A percentile compares a stretch with the other conserved stretches of the same genome.
These are phyloP conservation scores for Galerucella calmariensis DNA, from an alignment of 2,888 invertebrate species.

Conservation along the genomic window DNA sequence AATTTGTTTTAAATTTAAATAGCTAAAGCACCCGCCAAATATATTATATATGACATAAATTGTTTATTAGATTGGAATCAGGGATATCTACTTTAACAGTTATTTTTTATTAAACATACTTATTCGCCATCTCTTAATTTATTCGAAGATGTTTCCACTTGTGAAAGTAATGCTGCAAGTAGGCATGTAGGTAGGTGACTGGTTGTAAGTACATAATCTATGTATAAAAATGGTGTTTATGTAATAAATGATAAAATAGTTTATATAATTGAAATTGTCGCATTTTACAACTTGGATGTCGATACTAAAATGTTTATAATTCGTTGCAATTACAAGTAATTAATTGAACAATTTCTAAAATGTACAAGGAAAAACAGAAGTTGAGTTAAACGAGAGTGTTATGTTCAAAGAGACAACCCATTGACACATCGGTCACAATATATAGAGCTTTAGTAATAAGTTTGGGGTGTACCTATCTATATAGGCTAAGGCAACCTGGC, in stretches of 20 bases:
- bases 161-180: constrained; percentile 64
- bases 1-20: not conserved
- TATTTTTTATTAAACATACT: not conserved
- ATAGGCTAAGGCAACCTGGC: no score
- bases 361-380: not conserved
- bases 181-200: constrained; percentile 57
- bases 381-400: no score
- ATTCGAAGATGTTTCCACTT: constrained; percentile 61
- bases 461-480: no score
- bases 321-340: not conserved
- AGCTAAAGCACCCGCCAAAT: not conserved
- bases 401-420: no score
- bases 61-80: not conserved
- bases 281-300: not conserved
- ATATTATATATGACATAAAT: not conserved
- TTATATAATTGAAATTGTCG: constrained; percentile 10
- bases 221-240: constrained; percentile 49
- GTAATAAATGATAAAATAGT: constrained; percentile 40
- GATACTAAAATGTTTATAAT: not conserved
- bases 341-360: not conserved
- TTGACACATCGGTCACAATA: no score
- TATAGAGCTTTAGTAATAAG: no score
- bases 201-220: constrained; percentile 45
- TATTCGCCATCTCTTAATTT: constrained; percentile 50
- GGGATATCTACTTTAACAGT: constrained; percentile 10